Conservation (phyloP, 2,113 vertebrate genomes). For the Hippocampus abdominalis region DNA sequence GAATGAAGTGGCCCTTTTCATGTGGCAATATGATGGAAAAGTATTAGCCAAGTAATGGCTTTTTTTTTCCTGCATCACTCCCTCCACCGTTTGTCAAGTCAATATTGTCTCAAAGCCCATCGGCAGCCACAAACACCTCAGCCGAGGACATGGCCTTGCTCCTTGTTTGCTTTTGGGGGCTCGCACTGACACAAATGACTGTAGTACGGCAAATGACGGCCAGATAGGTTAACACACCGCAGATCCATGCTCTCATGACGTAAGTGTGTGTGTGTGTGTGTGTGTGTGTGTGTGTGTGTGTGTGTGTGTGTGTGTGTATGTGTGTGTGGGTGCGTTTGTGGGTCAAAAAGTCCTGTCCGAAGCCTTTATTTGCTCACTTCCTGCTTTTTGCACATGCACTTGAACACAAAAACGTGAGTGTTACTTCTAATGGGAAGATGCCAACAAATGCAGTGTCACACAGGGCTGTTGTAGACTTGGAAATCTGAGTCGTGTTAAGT, state of each 20-base stretch:
- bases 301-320: not conserved
- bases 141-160: constrained; percentile 41
- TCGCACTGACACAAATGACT: constrained; percentile 32
- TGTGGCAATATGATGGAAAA: not conserved
- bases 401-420: constrained; percentile 37
- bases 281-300: not conserved
- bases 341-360: constrained; percentile 7
- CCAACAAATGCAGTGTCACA: constrained; percentile 11
- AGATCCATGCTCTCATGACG: constrained; percentile 43
- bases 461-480: constrained; percentile 8
- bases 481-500: constrained; percentile 8
- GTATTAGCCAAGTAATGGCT: constrained; percentile 5
- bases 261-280: not conserved
- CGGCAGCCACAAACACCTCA: constrained; percentile 33
- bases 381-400: constrained; percentile 44
- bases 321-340: not conserved
- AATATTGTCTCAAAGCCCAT: constrained; percentile 48
- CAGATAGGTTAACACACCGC: constrained; percentile 34
- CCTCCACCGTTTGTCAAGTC: constrained; percentile 50
- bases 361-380: constrained; percentile 8
- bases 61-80: constrained; percentile 16
- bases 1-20: not conserved
- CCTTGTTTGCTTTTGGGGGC: constrained; percentile 57
- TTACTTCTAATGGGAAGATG: constrained; percentile 21
- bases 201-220: constrained; percentile 25